These are phyloP conservation scores for Rhyacophila brunnea DNA, from an alignment of 1,140 invertebrate genomes.

Conservation along the genomic window DNA sequence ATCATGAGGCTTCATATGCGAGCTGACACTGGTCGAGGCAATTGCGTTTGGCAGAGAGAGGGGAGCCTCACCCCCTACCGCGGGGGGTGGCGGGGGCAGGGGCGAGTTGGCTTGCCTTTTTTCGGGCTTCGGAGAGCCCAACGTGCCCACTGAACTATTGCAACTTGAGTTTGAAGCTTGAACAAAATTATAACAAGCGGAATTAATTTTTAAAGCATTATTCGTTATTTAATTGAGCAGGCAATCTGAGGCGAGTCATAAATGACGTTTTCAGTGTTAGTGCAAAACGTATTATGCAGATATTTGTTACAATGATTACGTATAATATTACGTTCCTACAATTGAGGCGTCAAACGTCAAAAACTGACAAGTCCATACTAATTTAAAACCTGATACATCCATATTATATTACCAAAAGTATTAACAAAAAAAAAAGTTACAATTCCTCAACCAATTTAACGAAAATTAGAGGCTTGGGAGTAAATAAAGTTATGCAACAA, in stretches of 20 bases:
- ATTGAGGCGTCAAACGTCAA: no score
- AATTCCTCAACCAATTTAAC: no score
- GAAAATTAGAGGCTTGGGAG: no score
- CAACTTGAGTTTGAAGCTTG: slow-evolving; percentile 74
- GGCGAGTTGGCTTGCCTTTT: slow-evolving; percentile 85
- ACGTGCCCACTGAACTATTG: slow-evolving; percentile 68
- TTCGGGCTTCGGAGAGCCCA: slow-evolving; percentile 80
- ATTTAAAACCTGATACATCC: no score
- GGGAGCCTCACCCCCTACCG: slow-evolving; percentile 38
- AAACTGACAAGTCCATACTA: background rate
- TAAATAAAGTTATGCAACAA: no score
- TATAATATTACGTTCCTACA: no score
- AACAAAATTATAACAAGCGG: slow-evolving; percentile 8
- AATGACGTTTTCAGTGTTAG: no score
- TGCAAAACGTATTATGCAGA: background rate
- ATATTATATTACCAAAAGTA: no score
- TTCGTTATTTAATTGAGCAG: background rate
- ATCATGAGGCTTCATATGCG: slow-evolving; percentile 33
- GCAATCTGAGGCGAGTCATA: no score
- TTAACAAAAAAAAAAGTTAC: no score
- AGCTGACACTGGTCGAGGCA: slow-evolving; percentile 27
- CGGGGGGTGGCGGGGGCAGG: slow-evolving; percentile 68
- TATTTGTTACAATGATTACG: no score
- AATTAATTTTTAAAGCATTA: slow-evolving; percentile 4
- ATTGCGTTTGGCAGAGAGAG: slow-evolving; percentile 61